phyloP scores from a whole-genome alignment of 2,888 invertebrate species.

The Nomada ferruginata region DNA sequence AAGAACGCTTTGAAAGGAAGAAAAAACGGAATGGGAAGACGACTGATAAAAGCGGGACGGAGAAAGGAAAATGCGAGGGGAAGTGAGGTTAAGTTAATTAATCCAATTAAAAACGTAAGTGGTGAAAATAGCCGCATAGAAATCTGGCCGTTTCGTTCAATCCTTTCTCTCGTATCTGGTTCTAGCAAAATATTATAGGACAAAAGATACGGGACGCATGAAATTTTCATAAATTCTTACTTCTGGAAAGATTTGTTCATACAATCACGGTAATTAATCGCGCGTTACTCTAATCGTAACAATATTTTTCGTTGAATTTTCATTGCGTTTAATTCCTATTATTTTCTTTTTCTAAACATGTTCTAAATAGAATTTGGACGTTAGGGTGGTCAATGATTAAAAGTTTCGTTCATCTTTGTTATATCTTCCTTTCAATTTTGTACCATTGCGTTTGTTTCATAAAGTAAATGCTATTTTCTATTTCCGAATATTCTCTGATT shows the following conservation, averaged over 20 bases:
- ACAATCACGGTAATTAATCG: background rate
- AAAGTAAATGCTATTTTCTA: no score
- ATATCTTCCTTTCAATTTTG: no score
- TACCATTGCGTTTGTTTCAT: no score
- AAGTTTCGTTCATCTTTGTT: no score
- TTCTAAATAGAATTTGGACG: no score
- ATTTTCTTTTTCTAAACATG: no score
- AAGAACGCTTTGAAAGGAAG: conserved; percentile 36
- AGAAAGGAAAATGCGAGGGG: background rate
- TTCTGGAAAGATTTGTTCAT: background rate
- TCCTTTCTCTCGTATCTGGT: background rate
- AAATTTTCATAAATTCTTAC: background rate
- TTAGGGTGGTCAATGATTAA: no score
- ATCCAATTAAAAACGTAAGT: conserved; percentile 51
- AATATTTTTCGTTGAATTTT: no score
- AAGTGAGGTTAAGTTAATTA: conserved; percentile 42
- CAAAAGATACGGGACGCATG: background rate
- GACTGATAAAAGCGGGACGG: conserved; percentile 18
- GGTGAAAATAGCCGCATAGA: conserved; percentile 25
- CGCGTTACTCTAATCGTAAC: no score
- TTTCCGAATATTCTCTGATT: no score
- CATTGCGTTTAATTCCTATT: no score
- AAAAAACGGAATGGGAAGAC: conserved; percentile 26
- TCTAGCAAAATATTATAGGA: conserved; percentile 5
- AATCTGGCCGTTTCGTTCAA: background rate